Evolutionary conservation across 2,888 invertebrate species (phyloP).

Genomic region (Antheraea yamamai): DNA sequence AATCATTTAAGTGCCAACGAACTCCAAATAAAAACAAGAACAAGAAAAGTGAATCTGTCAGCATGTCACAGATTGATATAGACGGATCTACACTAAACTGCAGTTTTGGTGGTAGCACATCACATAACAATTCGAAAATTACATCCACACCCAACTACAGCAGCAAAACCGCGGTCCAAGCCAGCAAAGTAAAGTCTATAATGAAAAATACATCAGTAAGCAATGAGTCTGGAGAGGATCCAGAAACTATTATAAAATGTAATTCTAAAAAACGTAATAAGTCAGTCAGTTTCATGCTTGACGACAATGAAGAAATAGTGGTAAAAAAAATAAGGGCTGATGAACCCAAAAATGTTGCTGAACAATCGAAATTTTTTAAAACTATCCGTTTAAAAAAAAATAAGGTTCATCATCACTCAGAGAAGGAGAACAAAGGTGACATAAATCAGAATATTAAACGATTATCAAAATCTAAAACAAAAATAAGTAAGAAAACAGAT

Average conservation of each 20-base stretch:
- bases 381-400: constrained; percentile 33
- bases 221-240: constrained; percentile 38
- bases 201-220: constrained; percentile 47
- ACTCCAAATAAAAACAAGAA: constrained; percentile 48
- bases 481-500: constrained; percentile 31
- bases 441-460: constrained; percentile 31
- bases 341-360: constrained; percentile 34
- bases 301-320: constrained; percentile 57
- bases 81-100: constrained; percentile 43
- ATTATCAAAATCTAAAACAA: constrained; percentile 26
- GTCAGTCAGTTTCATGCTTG: constrained; percentile 70
- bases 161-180: constrained; percentile 28
- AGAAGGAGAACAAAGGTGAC: constrained; percentile 44
- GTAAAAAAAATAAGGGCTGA: constrained; percentile 65
- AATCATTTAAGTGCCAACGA: constrained; percentile 37
- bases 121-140: constrained; percentile 35
- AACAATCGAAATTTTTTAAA: constrained; percentile 30
- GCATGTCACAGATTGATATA: constrained; percentile 46
- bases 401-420: constrained; percentile 36
- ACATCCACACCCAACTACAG: constrained; percentile 51
- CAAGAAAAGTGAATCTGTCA: constrained; percentile 42
- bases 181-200: constrained; percentile 54
- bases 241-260: constrained; percentile 25
- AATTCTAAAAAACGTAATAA: constrained; percentile 70
- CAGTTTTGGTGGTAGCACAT: constrained; percentile 31